Evolutionary conservation across 2,888 invertebrate genomes (phyloP).

Genomic region (Prenolepis imparis): DNA sequence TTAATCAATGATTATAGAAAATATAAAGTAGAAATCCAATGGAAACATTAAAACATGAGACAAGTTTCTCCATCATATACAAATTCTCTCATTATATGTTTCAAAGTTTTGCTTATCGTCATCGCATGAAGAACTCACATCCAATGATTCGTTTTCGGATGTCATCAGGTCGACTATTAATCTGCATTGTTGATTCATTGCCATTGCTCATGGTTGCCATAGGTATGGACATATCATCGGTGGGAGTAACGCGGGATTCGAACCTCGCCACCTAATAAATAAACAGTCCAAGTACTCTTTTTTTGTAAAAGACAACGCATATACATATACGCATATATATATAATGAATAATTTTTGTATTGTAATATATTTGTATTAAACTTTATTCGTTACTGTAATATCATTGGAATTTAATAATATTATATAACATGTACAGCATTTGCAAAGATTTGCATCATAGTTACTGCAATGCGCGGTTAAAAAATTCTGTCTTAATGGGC

Average conservation of each 20-base stretch:
- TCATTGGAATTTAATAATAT: neutral
- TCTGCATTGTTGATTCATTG: conserved; percentile 78
- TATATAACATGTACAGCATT: neutral
- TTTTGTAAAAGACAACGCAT: neutral
- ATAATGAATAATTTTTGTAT: neutral
- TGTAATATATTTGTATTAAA: neutral
- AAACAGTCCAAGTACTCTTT: neutral
- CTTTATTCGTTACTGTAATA: neutral
- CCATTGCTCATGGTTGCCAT: conserved; percentile 81
- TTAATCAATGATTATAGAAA: neutral
- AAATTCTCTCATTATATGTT: neutral
- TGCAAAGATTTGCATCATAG: neutral
- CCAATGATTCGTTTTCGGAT: conserved; percentile 80
- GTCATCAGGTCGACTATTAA: conserved; percentile 83
- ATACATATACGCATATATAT: neutral
- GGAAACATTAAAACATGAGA: neutral
- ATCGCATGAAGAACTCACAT: conserved; percentile 69
- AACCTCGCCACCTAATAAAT: conserved; percentile 80
- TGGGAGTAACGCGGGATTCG: conserved; percentile 76
- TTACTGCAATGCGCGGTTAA: neutral
- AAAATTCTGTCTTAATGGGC: neutral
- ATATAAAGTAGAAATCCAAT: neutral
- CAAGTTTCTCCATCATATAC: neutral
- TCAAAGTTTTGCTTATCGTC: neutral
- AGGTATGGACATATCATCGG: conserved; percentile 78